phyloP scores from a whole-genome alignment of 2,888 invertebrate genomes.

The Sinotaia quadrata region DNA sequence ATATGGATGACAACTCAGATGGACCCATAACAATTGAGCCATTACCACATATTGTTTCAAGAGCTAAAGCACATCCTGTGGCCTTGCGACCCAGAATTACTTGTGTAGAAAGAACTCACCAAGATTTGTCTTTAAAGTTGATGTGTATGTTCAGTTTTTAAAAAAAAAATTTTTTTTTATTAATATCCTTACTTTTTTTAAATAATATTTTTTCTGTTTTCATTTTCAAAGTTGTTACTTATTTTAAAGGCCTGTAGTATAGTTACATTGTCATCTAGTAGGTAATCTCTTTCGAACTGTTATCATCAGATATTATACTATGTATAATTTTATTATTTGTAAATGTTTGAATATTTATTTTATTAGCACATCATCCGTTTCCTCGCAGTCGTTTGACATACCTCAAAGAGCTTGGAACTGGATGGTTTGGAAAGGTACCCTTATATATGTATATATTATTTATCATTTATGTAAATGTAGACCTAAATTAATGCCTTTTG shows the following conservation, averaged over 20 bases:
- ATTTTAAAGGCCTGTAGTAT: no score
- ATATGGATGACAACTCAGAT: slow-evolving; percentile 21
- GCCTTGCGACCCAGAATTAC: slow-evolving; percentile 58
- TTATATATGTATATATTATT: not conserved
- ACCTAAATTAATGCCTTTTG: no score
- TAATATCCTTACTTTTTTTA: no score
- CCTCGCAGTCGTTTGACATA: slow-evolving; percentile 85
- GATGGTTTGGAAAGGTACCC: slow-evolving; percentile 85
- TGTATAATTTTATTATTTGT: no score
- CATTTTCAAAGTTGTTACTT: no score
- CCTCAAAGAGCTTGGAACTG: slow-evolving; percentile 85
- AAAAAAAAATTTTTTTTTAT: no score
- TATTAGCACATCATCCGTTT: slow-evolving; percentile 73
- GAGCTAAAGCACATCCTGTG: slow-evolving; percentile 44
- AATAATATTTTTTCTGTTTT: no score
- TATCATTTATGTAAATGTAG: not conserved
- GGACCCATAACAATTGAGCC: slow-evolving; percentile 66
- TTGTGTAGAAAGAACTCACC: slow-evolving; percentile 49
- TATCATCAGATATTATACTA: no score
- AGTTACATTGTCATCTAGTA: no score
- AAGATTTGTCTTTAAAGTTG: slow-evolving; percentile 49
- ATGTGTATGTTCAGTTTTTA: slow-evolving; percentile 54
- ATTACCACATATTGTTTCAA: slow-evolving; percentile 63
- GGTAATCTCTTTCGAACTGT: no score
- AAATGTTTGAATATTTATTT: no score